A percentile compares a stretch with the other conserved stretches of the same genome.
Evolutionary conservation across 1,140 invertebrate genomes (phyloP).

Genomic region (Nomia melanderi): DNA sequence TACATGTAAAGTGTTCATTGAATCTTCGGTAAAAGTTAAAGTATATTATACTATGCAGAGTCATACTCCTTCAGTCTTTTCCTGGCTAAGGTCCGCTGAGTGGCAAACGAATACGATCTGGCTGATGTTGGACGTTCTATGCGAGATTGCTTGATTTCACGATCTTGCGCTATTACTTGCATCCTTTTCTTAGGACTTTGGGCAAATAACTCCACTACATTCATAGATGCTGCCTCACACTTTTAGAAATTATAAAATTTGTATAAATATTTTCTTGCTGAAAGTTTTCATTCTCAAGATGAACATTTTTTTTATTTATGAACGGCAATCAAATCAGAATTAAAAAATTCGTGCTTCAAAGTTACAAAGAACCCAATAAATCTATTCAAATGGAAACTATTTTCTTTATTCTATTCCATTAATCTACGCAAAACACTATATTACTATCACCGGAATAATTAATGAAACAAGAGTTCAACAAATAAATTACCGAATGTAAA

Average conservation of each 20-base stretch:
- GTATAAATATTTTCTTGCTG: background rate
- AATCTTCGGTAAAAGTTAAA: conserved; percentile 11
- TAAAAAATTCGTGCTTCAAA: background rate
- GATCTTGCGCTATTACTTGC: conserved; percentile 77
- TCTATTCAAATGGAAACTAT: background rate
- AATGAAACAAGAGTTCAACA: background rate
- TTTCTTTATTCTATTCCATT: background rate
- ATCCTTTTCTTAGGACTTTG: conserved; percentile 71
- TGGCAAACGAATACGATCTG: conserved; percentile 79
- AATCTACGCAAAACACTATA: background rate
- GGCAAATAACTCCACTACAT: conserved; percentile 76
- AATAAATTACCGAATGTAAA: background rate
- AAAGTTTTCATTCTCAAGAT: background rate
- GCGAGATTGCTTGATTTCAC: conserved; percentile 74
- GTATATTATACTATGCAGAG: conserved; percentile 56
- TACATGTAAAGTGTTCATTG: conserved; percentile 16
- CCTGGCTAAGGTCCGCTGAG: conserved; percentile 78
- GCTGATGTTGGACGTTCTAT: conserved; percentile 75
- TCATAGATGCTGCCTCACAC: conserved; percentile 79
- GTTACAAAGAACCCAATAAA: background rate
- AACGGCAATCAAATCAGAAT: background rate
- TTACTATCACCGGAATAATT: background rate
- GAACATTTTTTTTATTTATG: background rate
- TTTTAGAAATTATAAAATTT: conserved; percentile 51
- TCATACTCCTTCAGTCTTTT: conserved; percentile 79